Evolutionary conservation across 2,888 invertebrate genomes (phyloP).

Genomic region (Plebejus anna): DNA sequence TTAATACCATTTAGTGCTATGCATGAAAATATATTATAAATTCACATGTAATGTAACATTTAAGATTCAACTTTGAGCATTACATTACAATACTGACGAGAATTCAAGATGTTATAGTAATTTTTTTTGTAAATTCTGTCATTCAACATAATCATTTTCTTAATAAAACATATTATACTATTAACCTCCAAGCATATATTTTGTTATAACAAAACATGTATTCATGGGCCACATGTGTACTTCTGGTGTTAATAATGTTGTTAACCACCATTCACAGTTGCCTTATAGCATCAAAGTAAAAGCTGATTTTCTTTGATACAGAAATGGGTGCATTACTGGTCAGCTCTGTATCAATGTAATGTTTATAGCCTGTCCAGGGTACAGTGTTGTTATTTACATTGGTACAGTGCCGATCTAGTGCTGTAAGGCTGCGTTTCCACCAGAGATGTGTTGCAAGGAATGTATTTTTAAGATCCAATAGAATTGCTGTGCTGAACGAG

Average conservation of each 20-base stretch:
- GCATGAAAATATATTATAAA: too few relatives aligned
- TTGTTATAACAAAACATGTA: not conserved
- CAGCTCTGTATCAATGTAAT: not conserved
- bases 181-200: not conserved
- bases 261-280: constrained; percentile 8
- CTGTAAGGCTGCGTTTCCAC: too few relatives aligned
- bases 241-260: constrained; percentile 18
- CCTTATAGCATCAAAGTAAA: constrained; percentile 22
- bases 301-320: not conserved
- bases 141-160: too few relatives aligned
- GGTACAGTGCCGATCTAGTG: not conserved
- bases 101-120: too few relatives aligned
- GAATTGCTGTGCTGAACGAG: too few relatives aligned
- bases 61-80: too few relatives aligned
- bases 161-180: not conserved
- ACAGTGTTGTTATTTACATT: not conserved
- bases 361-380: not conserved
- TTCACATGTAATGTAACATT: too few relatives aligned
- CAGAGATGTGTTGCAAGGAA: too few relatives aligned
- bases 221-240: constrained; percentile 14
- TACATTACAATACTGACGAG: too few relatives aligned
- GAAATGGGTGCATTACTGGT: not conserved
- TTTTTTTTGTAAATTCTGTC: too few relatives aligned
- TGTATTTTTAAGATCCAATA: too few relatives aligned
- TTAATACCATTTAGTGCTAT: too few relatives aligned